Base-by-base conservation (phyloP, 2,888 invertebrate species). In the Drosophila acutilabella region DNA sequence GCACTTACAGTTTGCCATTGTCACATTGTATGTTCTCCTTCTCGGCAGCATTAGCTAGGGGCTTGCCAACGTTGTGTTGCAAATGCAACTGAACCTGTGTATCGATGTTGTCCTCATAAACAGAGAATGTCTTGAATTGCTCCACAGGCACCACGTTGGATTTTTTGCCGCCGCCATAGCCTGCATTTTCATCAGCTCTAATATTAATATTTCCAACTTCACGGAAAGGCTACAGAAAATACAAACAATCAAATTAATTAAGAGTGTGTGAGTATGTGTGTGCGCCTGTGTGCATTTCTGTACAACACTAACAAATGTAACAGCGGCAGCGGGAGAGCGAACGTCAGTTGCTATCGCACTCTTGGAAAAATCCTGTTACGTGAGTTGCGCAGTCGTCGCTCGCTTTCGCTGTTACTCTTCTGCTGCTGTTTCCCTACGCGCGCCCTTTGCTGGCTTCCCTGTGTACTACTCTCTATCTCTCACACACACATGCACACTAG, bases 121-220 rank as follows among this genome's bases (percentile, higher is more conserved):
- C 95, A 82, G 95, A 95, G 90, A 96, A 96, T 44, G 95, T 94
- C 92, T 96, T 95, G 92, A 95, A 95, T 89, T 96, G 95, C 66
- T 95, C 95, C 85, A 95, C 95, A 20, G 91, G 88, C 56, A 89
- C 86, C 41, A 89, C 86, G 88, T 75, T 79, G 4, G 81, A 90
- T 33, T 93, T 93, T 53, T 92, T 91, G 36, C 51, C 69, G 14
- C 62, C 81, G 52, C 70, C 77, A 64, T 56, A 71, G 38, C 30
- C 64, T 13, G 54, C 64, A 36, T 78, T 80, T 23, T 81, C 81
- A 64, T 80, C 75, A 56, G 54, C 53, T 42, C 78, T 80, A n/a
- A 78, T 69, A 61, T 87, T 80, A 13, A 78, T 69, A 61, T 87
- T 89, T 53, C 76, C 75, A 58, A 84, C 74, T 26, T 89, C 88